Base-by-base conservation (phyloP, 2,888 invertebrate species). In the Drosophila planitibia region DNA sequence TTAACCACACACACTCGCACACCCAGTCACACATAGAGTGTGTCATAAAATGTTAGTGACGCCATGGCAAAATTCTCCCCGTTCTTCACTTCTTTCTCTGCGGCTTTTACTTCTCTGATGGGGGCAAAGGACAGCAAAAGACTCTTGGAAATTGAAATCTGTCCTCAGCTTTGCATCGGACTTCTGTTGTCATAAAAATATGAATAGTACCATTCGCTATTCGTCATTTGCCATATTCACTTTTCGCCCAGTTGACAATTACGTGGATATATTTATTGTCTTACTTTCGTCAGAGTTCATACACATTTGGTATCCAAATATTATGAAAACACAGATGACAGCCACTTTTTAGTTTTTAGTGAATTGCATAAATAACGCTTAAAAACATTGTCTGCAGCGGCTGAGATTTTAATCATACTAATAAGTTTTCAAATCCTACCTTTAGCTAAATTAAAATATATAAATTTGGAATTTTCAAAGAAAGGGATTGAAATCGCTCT, bases 11-110 rank as follows among this genome's bases (percentile, higher is more conserved):
- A 58, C 57, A 51, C 16, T 32, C 51, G 39, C 35, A 54, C 72
- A 78, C 47, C 25, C 47, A 16, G 25, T 9, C 25, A 16, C 22
- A 47, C 47, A 47, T 16, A 25, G 47, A 47, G 65, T 72, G 76
- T 33, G 58, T 74, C 85, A 76, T 89, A 88, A 85, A 88, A 87
- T 71, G 73, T 73, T 72, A 80, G 78, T 71, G 83, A 80, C 55
- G 67, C 74, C 76, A 53, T 49, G 57, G 57, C 61, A 59, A 67
- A 73, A 76, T 70, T 81, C 33, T 35, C 14, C 33, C 0, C 63
- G 74, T 73, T 74, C 68, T 19, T 44, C 63, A 52, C 51, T 53
- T 32, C 30, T 58, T n/a, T 10, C 16, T 22, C 16, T 9, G 28
- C 19, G 30, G 39, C 25, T 49, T 51, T 16, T 41, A 39, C 35